Base-by-base conservation (phyloP, 2,888 invertebrate genomes). In the Allophyes oxyacanthae region DNA sequence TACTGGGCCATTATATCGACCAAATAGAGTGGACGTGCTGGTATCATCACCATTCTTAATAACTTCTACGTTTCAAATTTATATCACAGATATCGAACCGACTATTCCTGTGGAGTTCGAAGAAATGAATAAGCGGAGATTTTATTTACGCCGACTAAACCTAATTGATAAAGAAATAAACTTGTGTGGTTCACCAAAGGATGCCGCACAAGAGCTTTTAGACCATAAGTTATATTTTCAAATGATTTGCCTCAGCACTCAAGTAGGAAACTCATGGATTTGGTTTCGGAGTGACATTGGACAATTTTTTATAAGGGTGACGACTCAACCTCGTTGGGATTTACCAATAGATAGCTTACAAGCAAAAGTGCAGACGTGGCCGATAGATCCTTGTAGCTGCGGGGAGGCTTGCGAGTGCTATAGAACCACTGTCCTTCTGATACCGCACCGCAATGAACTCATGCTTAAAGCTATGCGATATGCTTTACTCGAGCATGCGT, bases 371-470 rank as follows among this genome's bases (percentile, higher is more conserved):
- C 75, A 81, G 6, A 75, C 77, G 4, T 92, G 91, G 92, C 92
- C 93, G 0, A 69, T 89, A 61, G 85, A 88, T 48, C 89, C 91
- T 3, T 92, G 92, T 70, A 88, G 83, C 61, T 92, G 93, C 56
- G 92, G 91, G 1, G 91, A 91, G 62, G 66, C 84, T 7, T 92
- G 92, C 64, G 91, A 91, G 67, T 94, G 93, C 69, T 91, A 90
- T 60, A 82, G 91, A 59, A 90, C 89, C 6, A 84, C 88, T 9
- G 74, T 86, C 9, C 60, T 94, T 5, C 81, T 78, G 75, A 83
- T 94, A 59, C 92, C 92, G 3, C 90, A 92, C 76, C 82, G 85
- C n/a, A 93, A 92, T 59, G 91, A 92, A 0, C 74, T 90, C 10
- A 91, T 91, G 90, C 43, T 91, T 0, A 91, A 86, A 73, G 82